Evolutionary conservation across 1,140 invertebrate genomes (phyloP), one percentile per base, ranked within the genome.

Genomic region (Plodia interpunctella): DNA sequence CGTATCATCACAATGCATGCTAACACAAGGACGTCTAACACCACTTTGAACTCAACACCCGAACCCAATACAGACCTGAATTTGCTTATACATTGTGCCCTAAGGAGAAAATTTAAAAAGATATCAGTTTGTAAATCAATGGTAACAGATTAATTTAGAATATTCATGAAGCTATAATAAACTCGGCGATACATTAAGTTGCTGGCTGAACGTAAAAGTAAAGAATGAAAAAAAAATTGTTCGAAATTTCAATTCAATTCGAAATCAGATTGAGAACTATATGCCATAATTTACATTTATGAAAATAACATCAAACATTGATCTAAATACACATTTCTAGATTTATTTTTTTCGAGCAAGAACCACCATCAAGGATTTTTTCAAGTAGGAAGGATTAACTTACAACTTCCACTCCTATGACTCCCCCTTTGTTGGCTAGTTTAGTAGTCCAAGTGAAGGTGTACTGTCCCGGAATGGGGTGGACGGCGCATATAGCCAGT

Each of bases 381-480:
- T 9, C 28, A 51, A 53, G n/a, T 25, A 25, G 21, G 21, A 25
- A n/a, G 21, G 2, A 10, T 3, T 35, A 57, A 83, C 89, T 88
- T 80, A 88, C 84, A 76, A 91, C 86, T 90, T 94, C 94, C 65
- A 94, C 94, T 59, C 95, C 94, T 73, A 95, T 95, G 74, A 94
- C 93, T 68, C 96, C 96, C 72, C 94, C 95, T 86, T 97, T 96
- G 91, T 98, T 98, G 65, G 96, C 95, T 82, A 98, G 91, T 90
- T 98, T 97, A 51, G 97, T 98, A 67, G 96, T 98, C 98, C 98
- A 99, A 30, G 94, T 93, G 92, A 99, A 99, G 79, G 94, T 95
- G 88, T 99, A 97, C 90, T 98, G 94, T 55, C 98, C 97, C 17
- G 98, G 98, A 77, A 99, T 96, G 44, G 98, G 98, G 91, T 99